Percentiles rank a stretch among this genome's conserved stretches.
Evolutionary conservation across 1,140 invertebrate species (phyloP).

Genomic region (Cepaea nemoralis): DNA sequence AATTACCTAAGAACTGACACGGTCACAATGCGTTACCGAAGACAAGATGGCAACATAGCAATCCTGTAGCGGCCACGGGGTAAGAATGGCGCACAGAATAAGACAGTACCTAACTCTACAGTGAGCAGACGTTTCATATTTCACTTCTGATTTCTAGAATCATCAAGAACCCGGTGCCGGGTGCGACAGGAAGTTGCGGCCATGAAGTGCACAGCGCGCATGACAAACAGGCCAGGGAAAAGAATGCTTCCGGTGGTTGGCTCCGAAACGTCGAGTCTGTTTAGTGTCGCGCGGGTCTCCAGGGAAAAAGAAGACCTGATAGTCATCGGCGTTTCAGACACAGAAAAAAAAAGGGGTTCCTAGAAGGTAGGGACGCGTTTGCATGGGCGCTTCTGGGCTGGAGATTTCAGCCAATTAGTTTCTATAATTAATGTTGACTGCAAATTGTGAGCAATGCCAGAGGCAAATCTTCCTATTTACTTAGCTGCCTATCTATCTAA

Average conservation of each 20-base stretch:
- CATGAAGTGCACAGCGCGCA: conserved; percentile 24
- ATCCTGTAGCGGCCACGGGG: background rate
- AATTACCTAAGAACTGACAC: too few relatives aligned
- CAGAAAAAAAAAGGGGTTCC: background rate
- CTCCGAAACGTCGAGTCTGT: conserved; percentile 18
- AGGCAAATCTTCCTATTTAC: too few relatives aligned
- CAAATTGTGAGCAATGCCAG: too few relatives aligned
- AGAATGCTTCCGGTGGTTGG: conserved; percentile 19
- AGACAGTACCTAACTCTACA: background rate
- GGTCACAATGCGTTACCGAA: too few relatives aligned
- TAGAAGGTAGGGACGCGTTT: background rate
- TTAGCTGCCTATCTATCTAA: too few relatives aligned
- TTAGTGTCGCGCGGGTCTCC: conserved; percentile 28
- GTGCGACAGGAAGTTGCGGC: conserved; percentile 14
- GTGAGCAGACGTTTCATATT: background rate
- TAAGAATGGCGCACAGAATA: background rate
- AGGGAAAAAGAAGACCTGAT: background rate
- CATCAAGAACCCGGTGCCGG: background rate
- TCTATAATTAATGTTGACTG: background rate
- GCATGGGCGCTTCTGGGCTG: background rate
- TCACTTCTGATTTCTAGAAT: background rate
- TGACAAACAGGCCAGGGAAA: conserved; percentile 22
- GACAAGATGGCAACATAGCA: too few relatives aligned
- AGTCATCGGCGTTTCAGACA: conserved; percentile 8
- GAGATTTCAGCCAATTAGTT: conserved; percentile 7